phyloP scores from a whole-genome alignment of 2,797 vertebrate genomes.

The Pampus argenteus region DNA sequence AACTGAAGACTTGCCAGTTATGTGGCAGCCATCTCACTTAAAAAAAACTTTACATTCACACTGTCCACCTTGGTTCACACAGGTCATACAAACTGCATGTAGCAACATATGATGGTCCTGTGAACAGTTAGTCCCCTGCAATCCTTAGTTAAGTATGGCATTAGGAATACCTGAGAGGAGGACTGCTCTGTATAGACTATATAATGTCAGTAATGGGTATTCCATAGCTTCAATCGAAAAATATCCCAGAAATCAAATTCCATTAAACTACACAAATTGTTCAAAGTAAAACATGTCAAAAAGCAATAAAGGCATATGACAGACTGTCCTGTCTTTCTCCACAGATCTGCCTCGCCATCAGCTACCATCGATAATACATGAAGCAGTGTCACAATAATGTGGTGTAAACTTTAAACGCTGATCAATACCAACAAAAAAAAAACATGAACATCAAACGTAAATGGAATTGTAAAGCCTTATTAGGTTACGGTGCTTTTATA shows the following conservation, averaged over 20 bases:
- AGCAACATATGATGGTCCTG: slow-evolving; percentile 31
- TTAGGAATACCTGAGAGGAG: slow-evolving; percentile 61
- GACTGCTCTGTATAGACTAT: not conserved
- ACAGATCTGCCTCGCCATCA: slow-evolving; percentile 9
- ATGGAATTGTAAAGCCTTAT: slow-evolving; percentile 49
- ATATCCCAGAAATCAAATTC: slow-evolving; percentile 6
- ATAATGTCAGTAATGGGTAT: slow-evolving; percentile 11
- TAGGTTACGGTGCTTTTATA: slow-evolving; percentile 65
- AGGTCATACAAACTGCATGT: slow-evolving; percentile 22
- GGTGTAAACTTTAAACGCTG: slow-evolving; percentile 60
- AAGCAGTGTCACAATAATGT: slow-evolving; percentile 24
- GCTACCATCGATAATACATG: slow-evolving; percentile 17
- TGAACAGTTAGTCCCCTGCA: slow-evolving; percentile 22
- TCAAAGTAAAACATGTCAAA: not conserved
- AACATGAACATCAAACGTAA: slow-evolving; percentile 29
- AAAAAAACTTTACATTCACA: slow-evolving; percentile 64
- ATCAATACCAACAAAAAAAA: slow-evolving; percentile 64
- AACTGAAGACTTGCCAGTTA: slow-evolving; percentile 44
- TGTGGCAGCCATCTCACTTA: slow-evolving; percentile 31
- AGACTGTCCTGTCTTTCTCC: slow-evolving; percentile 10
- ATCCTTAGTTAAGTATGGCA: slow-evolving; percentile 26
- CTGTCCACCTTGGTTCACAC: slow-evolving; percentile 24
- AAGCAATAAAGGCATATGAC: slow-evolving; percentile 5
- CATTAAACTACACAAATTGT: slow-evolving; percentile 22
- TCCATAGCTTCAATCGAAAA: not conserved